phyloP scores from a whole-genome alignment of 2,888 invertebrate genomes.

The Lagria hirta region DNA sequence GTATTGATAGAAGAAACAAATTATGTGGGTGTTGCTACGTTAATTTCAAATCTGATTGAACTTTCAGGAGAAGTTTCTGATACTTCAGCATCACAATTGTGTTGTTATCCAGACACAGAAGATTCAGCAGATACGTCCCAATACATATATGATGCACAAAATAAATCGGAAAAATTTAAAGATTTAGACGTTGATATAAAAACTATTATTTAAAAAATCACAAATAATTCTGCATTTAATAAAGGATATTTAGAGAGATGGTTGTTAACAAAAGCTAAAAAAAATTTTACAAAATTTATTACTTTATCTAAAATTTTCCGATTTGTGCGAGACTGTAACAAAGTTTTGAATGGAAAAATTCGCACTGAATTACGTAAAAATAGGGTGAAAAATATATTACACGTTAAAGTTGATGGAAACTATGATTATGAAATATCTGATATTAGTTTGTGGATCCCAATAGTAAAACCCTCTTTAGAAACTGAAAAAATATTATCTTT shows the following conservation, averaged over 20 bases:
- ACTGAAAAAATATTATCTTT: too few species aligned
- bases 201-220: slow-evolving; percentile 5
- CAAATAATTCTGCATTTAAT: slow-evolving; percentile 6
- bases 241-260: too few species aligned
- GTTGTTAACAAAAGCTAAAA: slow-evolving; percentile 10
- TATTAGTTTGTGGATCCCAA: slow-evolving; percentile 9
- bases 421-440: slow-evolving; percentile 5
- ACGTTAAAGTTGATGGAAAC: slow-evolving; percentile 1
- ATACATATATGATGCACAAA: slow-evolving; percentile 1
- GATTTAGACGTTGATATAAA: slow-evolving; percentile 3
- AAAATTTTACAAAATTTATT: slow-evolving; percentile 9
- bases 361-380: slow-evolving; percentile 5
- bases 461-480: slow-evolving; percentile 8
- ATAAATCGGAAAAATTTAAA: slow-evolving; percentile 6
- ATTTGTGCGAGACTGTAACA: slow-evolving; percentile 6
- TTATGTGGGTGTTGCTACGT: slow-evolving; percentile 1
- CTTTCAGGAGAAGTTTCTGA: slow-evolving; percentile 4
- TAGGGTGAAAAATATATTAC: slow-evolving; percentile 3
- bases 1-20: slow-evolving; percentile 1
- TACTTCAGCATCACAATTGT: slow-evolving; percentile 7
- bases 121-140: slow-evolving; percentile 2
- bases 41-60: slow-evolving; percentile 6
- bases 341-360: slow-evolving; percentile 8
- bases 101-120: not conserved
- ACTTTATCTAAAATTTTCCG: slow-evolving; percentile 8